A percentile compares a stretch with the other conserved stretches of the same genome.
Evolutionary conservation across 2,888 invertebrate genomes (phyloP).

Genomic region (Selenia dentaria): DNA sequence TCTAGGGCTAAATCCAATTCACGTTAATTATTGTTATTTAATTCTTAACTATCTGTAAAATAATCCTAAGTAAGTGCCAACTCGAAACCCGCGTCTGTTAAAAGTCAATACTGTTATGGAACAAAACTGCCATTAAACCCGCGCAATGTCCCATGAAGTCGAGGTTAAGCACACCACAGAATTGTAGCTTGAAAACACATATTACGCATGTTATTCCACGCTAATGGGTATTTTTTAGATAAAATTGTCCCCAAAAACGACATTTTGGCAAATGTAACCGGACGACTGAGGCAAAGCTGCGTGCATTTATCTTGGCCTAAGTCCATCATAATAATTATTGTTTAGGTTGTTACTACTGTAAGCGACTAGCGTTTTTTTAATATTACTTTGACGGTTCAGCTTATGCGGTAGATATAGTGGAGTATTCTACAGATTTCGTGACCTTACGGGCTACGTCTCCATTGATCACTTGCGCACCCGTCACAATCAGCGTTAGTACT

Average conservation of each 20-base stretch:
- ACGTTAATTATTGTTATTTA: too few species aligned
- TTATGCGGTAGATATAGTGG: too few species aligned
- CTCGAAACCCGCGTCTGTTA: too few species aligned
- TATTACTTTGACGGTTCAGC: not conserved
- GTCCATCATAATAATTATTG: slow-evolving; percentile 55
- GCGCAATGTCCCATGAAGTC: slow-evolving; percentile 15
- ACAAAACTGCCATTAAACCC: slow-evolving; percentile 10
- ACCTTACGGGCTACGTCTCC: too few species aligned
- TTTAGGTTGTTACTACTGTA: slow-evolving; percentile 22
- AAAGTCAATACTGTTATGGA: slow-evolving; percentile 11
- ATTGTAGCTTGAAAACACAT: slow-evolving; percentile 21
- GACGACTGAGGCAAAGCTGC: slow-evolving; percentile 49
- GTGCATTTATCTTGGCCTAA: slow-evolving; percentile 58
- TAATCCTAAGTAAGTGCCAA: too few species aligned
- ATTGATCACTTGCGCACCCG: too few species aligned
- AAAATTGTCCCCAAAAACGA: slow-evolving; percentile 29
- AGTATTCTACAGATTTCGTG: too few species aligned
- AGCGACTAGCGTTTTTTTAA: slow-evolving; percentile 24
- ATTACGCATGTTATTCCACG: slow-evolving; percentile 24
- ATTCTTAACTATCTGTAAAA: too few species aligned
- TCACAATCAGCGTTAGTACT: too few species aligned
- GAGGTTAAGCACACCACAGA: slow-evolving; percentile 18
- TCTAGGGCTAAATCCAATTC: too few species aligned
- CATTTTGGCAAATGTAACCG: slow-evolving; percentile 47
- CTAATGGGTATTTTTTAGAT: slow-evolving; percentile 26